phyloP scores from a whole-genome alignment of 2,888 invertebrate genomes.

The Pseudococcus viburni region DNA sequence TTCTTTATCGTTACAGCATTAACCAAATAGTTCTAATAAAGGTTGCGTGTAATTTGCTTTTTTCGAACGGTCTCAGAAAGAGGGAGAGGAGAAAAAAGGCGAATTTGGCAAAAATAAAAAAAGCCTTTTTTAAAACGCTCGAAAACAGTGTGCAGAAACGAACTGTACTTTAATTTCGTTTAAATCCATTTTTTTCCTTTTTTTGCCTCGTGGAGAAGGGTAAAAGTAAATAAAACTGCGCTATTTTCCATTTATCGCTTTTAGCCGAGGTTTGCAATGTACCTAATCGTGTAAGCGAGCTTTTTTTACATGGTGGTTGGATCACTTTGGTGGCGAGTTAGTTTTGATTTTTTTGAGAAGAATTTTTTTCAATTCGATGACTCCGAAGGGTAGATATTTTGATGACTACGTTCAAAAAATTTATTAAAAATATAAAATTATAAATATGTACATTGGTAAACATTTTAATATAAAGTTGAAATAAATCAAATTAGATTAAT shows the following conservation, averaged over 20 bases:
- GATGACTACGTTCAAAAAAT: too few species aligned
- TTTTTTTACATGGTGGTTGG: background rate
- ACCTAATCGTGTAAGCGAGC: background rate
- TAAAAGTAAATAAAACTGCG: background rate
- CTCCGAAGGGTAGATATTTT: too few species aligned
- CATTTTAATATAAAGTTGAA: too few species aligned
- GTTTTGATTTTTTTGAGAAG: too few species aligned
- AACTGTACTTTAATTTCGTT: constrained; percentile 39
- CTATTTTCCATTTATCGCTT: constrained; percentile 37
- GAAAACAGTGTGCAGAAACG: background rate
- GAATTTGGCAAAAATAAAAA: constrained; percentile 35
- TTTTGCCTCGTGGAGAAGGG: background rate
- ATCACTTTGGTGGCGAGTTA: too few species aligned
- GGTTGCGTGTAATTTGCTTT: constrained; percentile 44
- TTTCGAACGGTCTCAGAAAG: background rate
- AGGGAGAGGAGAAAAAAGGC: background rate
- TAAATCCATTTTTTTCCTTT: constrained; percentile 27
- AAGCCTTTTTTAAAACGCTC: background rate
- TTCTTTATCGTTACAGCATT: constrained; percentile 16
- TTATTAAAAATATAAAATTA: too few species aligned
- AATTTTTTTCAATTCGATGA: too few species aligned
- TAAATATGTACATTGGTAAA: too few species aligned
- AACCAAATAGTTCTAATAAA: constrained; percentile 46
- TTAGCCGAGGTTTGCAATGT: constrained; percentile 1
- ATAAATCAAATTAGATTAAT: too few species aligned